Evolutionary conservation across 1,140 invertebrate genomes (phyloP), one percentile per base, ranked within the genome.

Genomic region (Pseudachorutes palmiensis): DNA sequence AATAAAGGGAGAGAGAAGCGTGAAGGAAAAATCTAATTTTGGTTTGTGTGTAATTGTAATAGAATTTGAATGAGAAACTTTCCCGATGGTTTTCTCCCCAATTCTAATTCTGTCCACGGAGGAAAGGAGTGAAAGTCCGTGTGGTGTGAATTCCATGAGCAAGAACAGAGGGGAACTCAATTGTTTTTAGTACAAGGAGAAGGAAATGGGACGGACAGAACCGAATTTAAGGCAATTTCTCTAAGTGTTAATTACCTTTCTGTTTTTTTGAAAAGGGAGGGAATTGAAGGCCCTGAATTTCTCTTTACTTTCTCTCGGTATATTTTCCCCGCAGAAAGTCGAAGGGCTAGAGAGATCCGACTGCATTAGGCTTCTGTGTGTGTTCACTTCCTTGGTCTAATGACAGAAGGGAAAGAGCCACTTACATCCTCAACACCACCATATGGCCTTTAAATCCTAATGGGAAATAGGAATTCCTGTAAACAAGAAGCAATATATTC

Each of bases 241-340:
- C 63, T 26, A 62, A 65, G 67, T 69, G 67, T 65, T 69, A 69
- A 69, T 69, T 69, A 69, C 67, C 41, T 61, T 29, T 58, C 31
- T 62, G 31, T 33, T 36, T 29, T 45, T 45, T 14, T 32, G 19
- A 30, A 45, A 22, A 28, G n/a, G 29, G 59, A 61, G 32, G 28
- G 55, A 22, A 58, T n/a, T 58, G 28, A 24, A 58, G 24, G n/a
- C 24, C 12, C 22, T 9, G n/a, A 58, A 28, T 2, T 61, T 29
- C 28, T 61, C 30, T 29, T 29, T 29, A 5, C 59, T 30, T 30
- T 28, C 26, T 41, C 36, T 45, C 32, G 16, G 5, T 9, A 30
- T 30, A 2, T 9, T 3, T 30, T 16, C 2, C 9, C 12, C 58
- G 24, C 2, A 60, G 22, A 28, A 30, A 60, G 24, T 12, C 2